Evolutionary conservation across 1,140 invertebrate species (phyloP).

Genomic region (Drosophila mojavensis): DNA sequence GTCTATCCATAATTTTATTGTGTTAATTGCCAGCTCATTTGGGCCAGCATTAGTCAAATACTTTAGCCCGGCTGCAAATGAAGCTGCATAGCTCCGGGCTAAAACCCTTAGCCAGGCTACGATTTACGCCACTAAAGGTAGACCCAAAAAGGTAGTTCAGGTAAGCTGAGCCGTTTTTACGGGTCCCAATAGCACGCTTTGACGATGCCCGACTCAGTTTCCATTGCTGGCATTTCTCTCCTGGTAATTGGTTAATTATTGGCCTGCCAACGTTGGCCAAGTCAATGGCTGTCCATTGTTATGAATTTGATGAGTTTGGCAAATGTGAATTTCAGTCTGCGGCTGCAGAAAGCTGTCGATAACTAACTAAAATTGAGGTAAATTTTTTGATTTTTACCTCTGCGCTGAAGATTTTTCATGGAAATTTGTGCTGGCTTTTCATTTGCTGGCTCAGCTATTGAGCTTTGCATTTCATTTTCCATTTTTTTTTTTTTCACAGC

Average conservation of each 20-base stretch:
- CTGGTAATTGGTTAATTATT: conserved; percentile 49
- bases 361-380: not conserved
- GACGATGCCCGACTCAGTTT: not conserved
- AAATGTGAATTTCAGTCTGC: not conserved
- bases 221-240: not conserved
- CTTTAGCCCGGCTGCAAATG: too few species aligned
- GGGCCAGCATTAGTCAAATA: too few species aligned
- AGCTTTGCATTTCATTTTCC: not conserved
- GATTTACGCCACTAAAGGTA: too few species aligned
- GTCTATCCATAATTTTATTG: too few species aligned
- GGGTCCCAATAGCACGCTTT: too few species aligned
- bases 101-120: too few species aligned
- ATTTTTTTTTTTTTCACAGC: not conserved
- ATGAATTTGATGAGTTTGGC: not conserved
- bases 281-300: not conserved
- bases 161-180: conserved; percentile 30
- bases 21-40: too few species aligned
- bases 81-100: conserved; percentile 10
- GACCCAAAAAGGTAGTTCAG: not conserved
- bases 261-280: conserved; percentile 15
- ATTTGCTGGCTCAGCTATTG: not conserved
- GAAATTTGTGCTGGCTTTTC: too few species aligned
- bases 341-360: not conserved
- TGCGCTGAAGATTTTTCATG: too few species aligned
- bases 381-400: not conserved